Percentiles rank a stretch among this genome's conserved stretches.
phyloP scores from a whole-genome alignment of 2,113 vertebrate species.

The Dinomys branickii region DNA sequence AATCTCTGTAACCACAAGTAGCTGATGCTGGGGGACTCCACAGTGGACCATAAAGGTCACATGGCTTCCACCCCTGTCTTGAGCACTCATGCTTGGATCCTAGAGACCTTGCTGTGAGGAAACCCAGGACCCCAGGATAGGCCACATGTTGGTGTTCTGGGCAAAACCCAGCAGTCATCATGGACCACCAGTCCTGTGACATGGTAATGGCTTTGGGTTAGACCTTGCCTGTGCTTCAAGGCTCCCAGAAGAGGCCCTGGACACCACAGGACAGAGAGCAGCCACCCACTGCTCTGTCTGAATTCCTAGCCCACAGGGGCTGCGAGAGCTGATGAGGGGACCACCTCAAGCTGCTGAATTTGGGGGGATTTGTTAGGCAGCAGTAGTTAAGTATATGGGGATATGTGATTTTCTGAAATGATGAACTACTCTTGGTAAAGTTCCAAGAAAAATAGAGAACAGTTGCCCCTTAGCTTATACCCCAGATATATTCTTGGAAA shows the following conservation, averaged over 20 bases:
- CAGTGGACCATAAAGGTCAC: neutral
- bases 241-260: neutral
- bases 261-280: neutral
- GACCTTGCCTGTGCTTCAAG: neutral
- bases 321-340: too few species aligned
- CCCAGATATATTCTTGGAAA: neutral
- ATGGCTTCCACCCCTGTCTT: neutral
- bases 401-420: conserved; percentile 47
- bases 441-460: neutral
- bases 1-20: neutral
- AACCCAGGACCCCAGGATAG: neutral
- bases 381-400: fast-evolving
- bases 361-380: neutral
- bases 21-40: fast-evolving
- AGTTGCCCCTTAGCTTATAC: neutral
- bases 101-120: neutral
- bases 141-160: neutral
- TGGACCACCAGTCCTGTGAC: neutral
- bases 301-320: neutral
- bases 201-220: too few species aligned
- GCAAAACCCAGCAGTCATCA: neutral
- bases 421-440: neutral
- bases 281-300: neutral
- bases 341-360: neutral
- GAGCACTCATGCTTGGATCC: neutral